Conservation (phyloP, 1,140 invertebrate genomes). For the Lepidostoma basale region DNA sequence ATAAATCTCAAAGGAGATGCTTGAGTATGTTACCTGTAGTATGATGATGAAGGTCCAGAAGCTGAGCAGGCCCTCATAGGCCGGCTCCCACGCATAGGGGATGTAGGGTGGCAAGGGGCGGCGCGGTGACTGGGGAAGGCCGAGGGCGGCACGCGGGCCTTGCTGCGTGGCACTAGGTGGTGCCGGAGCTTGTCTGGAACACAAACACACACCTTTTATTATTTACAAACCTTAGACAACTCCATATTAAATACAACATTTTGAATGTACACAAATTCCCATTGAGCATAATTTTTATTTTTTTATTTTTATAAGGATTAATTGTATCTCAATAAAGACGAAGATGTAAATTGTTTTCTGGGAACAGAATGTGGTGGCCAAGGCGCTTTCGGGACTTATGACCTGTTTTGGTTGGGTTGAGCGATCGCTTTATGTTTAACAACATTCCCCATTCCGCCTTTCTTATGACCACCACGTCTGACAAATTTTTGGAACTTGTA, state of each 20-base stretch:
- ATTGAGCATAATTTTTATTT: neutral
- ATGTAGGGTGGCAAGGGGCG: slow-evolving; percentile 69
- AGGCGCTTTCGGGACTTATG: no score
- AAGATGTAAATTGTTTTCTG: no score
- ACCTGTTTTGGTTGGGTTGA: no score
- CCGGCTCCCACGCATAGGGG: slow-evolving; percentile 61
- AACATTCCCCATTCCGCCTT: no score
- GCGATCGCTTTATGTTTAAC: no score
- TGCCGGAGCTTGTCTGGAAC: slow-evolving; percentile 48
- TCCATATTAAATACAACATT: neutral
- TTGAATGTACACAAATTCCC: neutral
- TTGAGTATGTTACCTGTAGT: slow-evolving; percentile 72
- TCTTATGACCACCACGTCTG: no score
- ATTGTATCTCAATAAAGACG: no score
- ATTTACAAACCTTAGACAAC: no score
- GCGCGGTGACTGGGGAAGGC: slow-evolving; percentile 45
- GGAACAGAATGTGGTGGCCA: no score
- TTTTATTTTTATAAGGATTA: no score
- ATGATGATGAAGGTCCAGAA: slow-evolving; percentile 97
- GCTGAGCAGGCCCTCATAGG: slow-evolving; percentile 83
- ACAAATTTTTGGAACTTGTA: no score
- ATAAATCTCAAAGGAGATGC: neutral
- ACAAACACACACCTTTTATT: no score
- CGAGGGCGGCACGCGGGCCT: slow-evolving; percentile 29
- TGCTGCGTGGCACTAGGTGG: slow-evolving; percentile 28